Conservation (phyloP, 2,888 invertebrate genomes). For the Spodoptera littoralis region DNA sequence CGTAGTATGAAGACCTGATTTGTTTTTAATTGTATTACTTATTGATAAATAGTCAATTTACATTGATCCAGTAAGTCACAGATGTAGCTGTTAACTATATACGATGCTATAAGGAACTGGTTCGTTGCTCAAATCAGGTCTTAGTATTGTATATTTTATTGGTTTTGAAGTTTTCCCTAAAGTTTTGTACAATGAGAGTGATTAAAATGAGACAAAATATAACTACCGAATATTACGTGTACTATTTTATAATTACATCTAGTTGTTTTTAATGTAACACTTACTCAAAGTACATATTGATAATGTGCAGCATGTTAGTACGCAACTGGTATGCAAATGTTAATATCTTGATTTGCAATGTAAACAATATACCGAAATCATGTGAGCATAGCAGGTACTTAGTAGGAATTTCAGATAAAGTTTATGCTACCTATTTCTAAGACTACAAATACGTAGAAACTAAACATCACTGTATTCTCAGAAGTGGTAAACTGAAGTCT, state of each 20-base stretch:
- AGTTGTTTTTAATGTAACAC: not conserved
- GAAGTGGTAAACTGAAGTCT: too few relatives aligned
- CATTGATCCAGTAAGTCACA: too few relatives aligned
- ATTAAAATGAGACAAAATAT: too few relatives aligned
- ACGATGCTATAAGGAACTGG: too few relatives aligned
- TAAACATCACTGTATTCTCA: too few relatives aligned
- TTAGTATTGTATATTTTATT: too few relatives aligned
- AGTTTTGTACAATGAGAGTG: too few relatives aligned
- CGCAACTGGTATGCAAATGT: slow-evolving; percentile 6
- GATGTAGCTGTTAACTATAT: too few relatives aligned
- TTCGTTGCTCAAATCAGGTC: not conserved
- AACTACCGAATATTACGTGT: not conserved
- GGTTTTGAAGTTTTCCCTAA: too few relatives aligned
- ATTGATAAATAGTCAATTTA: too few relatives aligned
- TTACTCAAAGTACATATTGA: not conserved
- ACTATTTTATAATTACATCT: not conserved
- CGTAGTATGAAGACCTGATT: slow-evolving; percentile 12
- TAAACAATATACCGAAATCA: slow-evolving; percentile 12
- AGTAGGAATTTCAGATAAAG: not conserved
- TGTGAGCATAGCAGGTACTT: not conserved
- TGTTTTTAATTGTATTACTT: too few relatives aligned
- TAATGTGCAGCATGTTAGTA: slow-evolving; percentile 2
- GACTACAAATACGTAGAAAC: slow-evolving; percentile 2
- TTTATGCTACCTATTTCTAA: slow-evolving; percentile 6
- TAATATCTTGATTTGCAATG: slow-evolving; percentile 9